These are phyloP conservation scores for Anthophora plumipes DNA, from an alignment of 2,888 invertebrate genomes.

Conservation along the genomic window DNA sequence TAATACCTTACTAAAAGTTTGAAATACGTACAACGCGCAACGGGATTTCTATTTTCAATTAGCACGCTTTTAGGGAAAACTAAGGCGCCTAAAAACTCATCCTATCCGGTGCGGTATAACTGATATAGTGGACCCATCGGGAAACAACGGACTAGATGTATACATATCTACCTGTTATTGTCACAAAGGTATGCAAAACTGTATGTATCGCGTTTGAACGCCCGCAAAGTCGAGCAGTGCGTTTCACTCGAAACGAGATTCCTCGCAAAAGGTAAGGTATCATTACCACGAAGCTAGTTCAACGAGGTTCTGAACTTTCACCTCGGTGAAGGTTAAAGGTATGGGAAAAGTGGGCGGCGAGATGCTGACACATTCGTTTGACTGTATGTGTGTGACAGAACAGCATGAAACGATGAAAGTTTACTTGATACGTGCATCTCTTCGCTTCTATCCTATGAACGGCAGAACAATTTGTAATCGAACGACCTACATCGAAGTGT, in stretches of 20 bases:
- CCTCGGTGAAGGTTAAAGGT: constrained; percentile 68
- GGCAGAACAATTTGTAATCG: constrained; percentile 68
- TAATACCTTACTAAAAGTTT: neutral
- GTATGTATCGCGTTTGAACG: constrained; percentile 46
- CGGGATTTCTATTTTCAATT: neutral
- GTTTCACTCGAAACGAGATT: constrained; percentile 64
- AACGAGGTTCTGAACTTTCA: constrained; percentile 78
- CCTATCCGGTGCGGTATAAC: neutral
- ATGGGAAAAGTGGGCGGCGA: constrained; percentile 45
- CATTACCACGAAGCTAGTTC: constrained; percentile 60
- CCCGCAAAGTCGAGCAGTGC: constrained; percentile 55
- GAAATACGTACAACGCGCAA: neutral
- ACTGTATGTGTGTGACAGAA: neutral
- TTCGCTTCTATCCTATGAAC: neutral
- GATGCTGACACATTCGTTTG: constrained; percentile 58
- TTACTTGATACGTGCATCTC: constrained; percentile 29
- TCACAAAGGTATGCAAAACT: constrained; percentile 62
- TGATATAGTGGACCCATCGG: constrained; percentile 23
- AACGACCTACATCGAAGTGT: constrained; percentile 75
- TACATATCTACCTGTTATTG: constrained; percentile 54
- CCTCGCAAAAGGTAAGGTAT: constrained; percentile 40
- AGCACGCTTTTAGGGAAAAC: neutral
- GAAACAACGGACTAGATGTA: constrained; percentile 60
- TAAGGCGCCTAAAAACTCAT: constrained; percentile 5
- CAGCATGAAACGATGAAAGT: constrained; percentile 37